Conservation (phyloP, 2,888 invertebrate species). For the Cephus sareptanus region DNA sequence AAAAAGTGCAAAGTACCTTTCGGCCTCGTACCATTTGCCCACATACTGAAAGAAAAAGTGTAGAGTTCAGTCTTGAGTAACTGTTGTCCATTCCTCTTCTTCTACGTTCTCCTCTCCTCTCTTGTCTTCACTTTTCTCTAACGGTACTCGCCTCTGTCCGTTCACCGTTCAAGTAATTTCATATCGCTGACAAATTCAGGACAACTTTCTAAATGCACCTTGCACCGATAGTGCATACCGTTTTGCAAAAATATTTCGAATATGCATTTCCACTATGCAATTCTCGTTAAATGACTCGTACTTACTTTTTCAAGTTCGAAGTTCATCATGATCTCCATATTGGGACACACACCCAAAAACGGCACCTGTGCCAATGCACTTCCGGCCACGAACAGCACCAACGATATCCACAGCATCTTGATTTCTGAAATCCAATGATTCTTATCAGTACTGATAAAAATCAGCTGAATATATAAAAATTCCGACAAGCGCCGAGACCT, state of each 20-base stretch:
- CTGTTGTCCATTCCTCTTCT: background rate
- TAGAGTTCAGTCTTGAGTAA: background rate
- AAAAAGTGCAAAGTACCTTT: conserved; percentile 81
- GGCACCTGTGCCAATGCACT: conserved; percentile 70
- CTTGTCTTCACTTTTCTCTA: background rate
- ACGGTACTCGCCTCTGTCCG: background rate
- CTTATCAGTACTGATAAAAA: background rate
- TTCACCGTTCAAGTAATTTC: background rate
- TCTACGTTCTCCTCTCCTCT: background rate
- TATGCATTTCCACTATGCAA: background rate
- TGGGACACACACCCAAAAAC: conserved; percentile 74
- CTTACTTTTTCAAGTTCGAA: conserved; percentile 73
- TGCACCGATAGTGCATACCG: background rate
- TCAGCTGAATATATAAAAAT: background rate
- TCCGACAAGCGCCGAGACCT: background rate
- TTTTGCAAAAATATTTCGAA: background rate
- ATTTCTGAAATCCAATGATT: background rate
- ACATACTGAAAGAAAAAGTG: conserved; percentile 70
- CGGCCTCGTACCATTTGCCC: conserved; percentile 83
- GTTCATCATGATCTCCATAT: conserved; percentile 70
- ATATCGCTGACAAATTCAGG: conserved; percentile 26
- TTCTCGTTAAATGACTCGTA: conserved; percentile 11
- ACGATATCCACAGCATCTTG: conserved; percentile 38
- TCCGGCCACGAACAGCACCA: conserved; percentile 38
- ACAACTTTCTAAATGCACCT: conserved; percentile 35